Conservation (phyloP, 92 coral and sea anemone species). For the Paramuricea clavata region DNA sequence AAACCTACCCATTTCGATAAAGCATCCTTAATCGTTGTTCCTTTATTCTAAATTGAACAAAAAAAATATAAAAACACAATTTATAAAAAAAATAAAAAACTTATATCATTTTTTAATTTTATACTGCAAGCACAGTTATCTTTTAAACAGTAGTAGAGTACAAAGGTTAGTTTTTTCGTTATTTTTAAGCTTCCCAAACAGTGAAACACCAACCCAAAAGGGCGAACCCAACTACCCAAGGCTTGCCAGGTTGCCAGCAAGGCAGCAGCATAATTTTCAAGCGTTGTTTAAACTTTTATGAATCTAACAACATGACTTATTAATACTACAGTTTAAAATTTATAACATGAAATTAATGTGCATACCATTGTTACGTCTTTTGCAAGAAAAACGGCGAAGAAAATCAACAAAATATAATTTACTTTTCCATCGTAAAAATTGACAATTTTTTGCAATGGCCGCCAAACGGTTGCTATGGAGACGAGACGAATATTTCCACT, state of each 20-base stretch:
- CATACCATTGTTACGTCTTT: conserved; percentile 29
- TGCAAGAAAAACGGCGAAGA: conserved; percentile 1
- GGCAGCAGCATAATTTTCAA: not conserved
- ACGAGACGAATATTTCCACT: not conserved
- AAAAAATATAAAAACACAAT: not conserved
- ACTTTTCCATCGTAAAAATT: conserved; percentile 2
- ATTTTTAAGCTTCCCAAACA: too few species aligned
- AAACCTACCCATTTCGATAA: conserved; percentile 88
- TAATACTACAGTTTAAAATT: not conserved
- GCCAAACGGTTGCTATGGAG: conserved; percentile 24
- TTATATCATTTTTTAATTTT: too few species aligned
- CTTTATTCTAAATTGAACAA: conserved; percentile 76
- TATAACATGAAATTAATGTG: not conserved
- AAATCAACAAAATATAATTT: not conserved
- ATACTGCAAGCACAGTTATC: too few species aligned
- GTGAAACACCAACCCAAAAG: too few species aligned
- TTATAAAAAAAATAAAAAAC: not conserved
- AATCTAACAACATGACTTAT: not conserved
- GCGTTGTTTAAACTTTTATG: not conserved
- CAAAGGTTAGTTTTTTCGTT: too few species aligned
- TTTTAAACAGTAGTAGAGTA: too few species aligned
- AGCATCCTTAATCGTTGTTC: conserved; percentile 98
- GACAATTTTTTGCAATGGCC: conserved; percentile 5
- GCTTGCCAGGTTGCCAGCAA: too few species aligned
- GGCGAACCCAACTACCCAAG: too few species aligned